These are phyloP conservation scores for Drosophila gunungcola DNA, from an alignment of 1,140 invertebrate species.

Conservation along the genomic window DNA sequence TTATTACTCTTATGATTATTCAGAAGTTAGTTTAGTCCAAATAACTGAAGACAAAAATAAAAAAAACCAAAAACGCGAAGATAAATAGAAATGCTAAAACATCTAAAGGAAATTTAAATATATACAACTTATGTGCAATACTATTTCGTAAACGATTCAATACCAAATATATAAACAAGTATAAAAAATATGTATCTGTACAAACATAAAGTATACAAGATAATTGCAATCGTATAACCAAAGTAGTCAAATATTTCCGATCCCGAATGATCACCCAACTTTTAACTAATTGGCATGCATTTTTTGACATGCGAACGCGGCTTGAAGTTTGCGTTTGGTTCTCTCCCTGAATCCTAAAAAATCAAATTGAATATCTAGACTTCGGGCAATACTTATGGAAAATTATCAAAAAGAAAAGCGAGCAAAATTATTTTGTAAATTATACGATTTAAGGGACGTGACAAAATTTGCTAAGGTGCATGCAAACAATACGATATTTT, in stretches of 20 bases:
- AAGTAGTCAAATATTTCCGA: conserved; percentile 69
- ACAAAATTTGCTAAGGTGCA: conserved; percentile 59
- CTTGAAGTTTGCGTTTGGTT: conserved; percentile 22
- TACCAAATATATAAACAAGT: conserved; percentile 37
- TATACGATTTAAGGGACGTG: conserved; percentile 42
- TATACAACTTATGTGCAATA: conserved; percentile 77
- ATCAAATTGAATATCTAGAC: conserved; percentile 49
- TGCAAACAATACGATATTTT: conserved; percentile 74
- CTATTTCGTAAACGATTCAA: conserved; percentile 67
- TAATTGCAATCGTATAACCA: conserved; percentile 70
- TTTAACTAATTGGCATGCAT: conserved; percentile 42
- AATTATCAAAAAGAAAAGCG: conserved; percentile 63
- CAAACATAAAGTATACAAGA: conserved; percentile 49
- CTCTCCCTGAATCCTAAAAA: conserved; percentile 32
- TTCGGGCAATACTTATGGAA: conserved; percentile 31
- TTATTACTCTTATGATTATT: conserved; percentile 63
- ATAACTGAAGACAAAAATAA: conserved; percentile 39
- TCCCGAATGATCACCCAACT: conserved; percentile 14
- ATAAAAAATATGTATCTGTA: conserved; percentile 45
- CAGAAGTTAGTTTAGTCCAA: conserved; percentile 47
- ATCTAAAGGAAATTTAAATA: conserved; percentile 59
- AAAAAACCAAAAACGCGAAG: conserved; percentile 9
- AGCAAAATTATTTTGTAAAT: conserved; percentile 64
- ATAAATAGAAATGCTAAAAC: conserved; percentile 40
- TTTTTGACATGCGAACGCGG: conserved; percentile 38